Conservation (phyloP, 1,140 invertebrate species). For the Calycopis cecrops region DNA sequence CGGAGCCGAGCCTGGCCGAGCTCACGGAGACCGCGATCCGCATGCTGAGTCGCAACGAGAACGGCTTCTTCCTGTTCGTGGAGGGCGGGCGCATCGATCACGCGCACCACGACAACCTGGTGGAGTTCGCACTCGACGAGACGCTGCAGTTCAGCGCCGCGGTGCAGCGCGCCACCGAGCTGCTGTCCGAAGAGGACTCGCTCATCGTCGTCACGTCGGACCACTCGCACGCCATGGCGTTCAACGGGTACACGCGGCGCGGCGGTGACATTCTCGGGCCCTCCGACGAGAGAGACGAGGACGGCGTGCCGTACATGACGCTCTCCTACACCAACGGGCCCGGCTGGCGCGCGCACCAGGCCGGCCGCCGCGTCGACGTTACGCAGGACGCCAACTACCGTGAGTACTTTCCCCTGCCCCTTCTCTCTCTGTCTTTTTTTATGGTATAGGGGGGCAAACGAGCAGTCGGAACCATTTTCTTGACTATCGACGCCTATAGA, state of each 20-base stretch:
- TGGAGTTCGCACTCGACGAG: constrained; percentile 79
- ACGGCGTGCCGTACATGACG: constrained; percentile 80
- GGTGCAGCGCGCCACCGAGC: constrained; percentile 66
- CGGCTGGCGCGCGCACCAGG: constrained; percentile 66
- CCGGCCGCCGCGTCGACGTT: constrained; percentile 52
- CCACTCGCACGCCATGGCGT: constrained; percentile 81
- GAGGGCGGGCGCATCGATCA: constrained; percentile 91
- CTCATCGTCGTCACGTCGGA: constrained; percentile 83
- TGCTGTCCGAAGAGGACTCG: constrained; percentile 73
- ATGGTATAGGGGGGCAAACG: too few relatives aligned
- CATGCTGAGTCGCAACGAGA: constrained; percentile 84
- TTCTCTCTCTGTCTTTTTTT: too few relatives aligned
- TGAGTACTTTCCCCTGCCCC: constrained; percentile 39
- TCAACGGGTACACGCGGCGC: constrained; percentile 79
- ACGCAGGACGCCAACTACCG: constrained; percentile 49
- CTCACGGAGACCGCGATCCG: constrained; percentile 89
- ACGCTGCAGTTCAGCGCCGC: constrained; percentile 75
- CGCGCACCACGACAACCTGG: constrained; percentile 85
- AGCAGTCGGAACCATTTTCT: too few relatives aligned
- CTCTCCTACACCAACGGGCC: constrained; percentile 86
- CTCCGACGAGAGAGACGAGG: constrained; percentile 55
- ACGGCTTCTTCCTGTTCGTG: constrained; percentile 92
- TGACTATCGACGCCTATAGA: too few relatives aligned
- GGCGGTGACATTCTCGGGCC: constrained; percentile 75
- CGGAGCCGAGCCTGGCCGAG: constrained; percentile 84